These are phyloP conservation scores for Plotosus lineatus DNA, from an alignment of 2,113 vertebrate species.

Conservation along the genomic window DNA sequence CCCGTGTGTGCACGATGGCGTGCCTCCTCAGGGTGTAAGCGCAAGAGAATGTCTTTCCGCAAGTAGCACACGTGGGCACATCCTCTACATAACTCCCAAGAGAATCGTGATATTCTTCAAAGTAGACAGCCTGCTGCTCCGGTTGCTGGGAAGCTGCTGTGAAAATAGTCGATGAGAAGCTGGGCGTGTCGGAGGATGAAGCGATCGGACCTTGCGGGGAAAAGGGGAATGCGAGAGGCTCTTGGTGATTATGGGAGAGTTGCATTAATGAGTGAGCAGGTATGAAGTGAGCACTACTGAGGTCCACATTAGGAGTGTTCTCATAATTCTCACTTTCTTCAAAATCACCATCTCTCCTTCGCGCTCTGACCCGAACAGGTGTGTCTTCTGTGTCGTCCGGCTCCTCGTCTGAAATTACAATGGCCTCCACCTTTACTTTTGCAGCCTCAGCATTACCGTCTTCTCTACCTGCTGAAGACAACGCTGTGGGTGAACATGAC, in stretches of 20 bases:
- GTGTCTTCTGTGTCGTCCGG: constrained; percentile 63
- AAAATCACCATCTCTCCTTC: constrained; percentile 57
- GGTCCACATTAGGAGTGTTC: constrained; percentile 64
- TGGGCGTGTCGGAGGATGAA: constrained; percentile 63
- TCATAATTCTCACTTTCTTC: constrained; percentile 69
- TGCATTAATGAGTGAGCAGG: constrained; percentile 67
- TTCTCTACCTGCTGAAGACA: constrained; percentile 21
- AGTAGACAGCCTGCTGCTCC: constrained; percentile 72
- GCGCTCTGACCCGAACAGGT: constrained; percentile 31
- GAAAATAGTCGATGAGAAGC: constrained; percentile 39
- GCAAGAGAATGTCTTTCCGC: constrained; percentile 93
- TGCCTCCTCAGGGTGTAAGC: constrained; percentile 89
- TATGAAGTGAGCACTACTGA: constrained; percentile 67
- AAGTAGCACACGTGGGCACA: constrained; percentile 87
- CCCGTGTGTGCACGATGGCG: constrained; percentile 89
- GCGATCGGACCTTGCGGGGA: constrained; percentile 61
- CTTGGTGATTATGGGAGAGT: constrained; percentile 60
- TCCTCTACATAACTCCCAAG: constrained; percentile 83
- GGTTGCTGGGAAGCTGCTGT: constrained; percentile 57
- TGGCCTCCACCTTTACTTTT: constrained; percentile 87
- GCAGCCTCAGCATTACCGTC: constrained; percentile 44
- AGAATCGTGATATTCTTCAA: constrained; percentile 81
- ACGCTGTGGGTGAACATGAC: background rate
- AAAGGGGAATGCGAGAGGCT: constrained; percentile 65
- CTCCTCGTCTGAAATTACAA: constrained; percentile 92